A percentile compares a stretch with the other conserved stretches of the same genome.
Conservation (phyloP, 2,113 vertebrate species). For the Ctenomys sociabilis region DNA sequence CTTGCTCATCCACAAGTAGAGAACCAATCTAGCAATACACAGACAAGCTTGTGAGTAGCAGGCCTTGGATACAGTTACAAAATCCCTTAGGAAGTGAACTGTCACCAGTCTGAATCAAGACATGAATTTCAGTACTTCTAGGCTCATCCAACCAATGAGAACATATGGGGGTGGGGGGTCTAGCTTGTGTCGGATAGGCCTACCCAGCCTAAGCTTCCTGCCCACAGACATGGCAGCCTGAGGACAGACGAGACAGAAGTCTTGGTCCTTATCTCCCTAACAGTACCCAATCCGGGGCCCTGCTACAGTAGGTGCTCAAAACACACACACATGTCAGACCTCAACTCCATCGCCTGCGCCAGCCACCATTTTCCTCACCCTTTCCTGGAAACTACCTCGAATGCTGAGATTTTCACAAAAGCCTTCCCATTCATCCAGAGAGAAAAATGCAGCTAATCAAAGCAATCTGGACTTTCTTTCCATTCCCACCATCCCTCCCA, state of each 20-base stretch:
- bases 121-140: not conserved
- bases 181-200: not conserved
- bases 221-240: not conserved
- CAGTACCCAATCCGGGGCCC: not conserved
- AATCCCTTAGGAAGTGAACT: not conserved
- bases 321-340: not conserved
- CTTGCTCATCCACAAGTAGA: not conserved
- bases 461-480: constrained; percentile 78
- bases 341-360: not conserved
- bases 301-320: not conserved
- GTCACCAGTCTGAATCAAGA: not conserved
- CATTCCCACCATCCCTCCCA: constrained; percentile 62
- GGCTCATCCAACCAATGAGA: not conserved
- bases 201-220: not conserved
- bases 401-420: constrained; percentile 71
- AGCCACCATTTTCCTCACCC: not conserved
- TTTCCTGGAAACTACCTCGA: constrained; percentile 69
- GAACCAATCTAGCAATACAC: not conserved
- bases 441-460: constrained; percentile 80
- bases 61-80: not conserved
- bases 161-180: not conserved
- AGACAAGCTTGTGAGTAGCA: not conserved
- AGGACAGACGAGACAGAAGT: not conserved
- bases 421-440: constrained; percentile 68
- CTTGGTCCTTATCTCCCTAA: not conserved